Evolutionary conservation across 2,113 vertebrate species (phyloP), one percentile per base, ranked within the genome.

Genomic region (Neogobius melanostomus): DNA sequence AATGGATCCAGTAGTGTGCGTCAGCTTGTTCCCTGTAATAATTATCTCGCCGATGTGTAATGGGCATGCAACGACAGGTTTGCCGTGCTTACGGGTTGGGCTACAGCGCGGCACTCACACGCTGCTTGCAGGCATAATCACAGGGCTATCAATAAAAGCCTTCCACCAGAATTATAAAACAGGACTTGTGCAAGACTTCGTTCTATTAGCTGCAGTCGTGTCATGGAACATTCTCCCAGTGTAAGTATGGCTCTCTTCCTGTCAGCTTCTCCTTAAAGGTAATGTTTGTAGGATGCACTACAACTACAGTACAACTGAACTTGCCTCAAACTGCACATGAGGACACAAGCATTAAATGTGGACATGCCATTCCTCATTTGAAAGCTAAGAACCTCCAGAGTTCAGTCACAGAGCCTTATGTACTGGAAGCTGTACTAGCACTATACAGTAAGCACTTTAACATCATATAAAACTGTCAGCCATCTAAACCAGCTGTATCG

Each of bases 21-120:
- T 84, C 80, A 69, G 15, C 16, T 1, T 57, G 80, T 69, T 74
- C 69, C 68, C 64, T 45, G 43, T 62, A 56, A 83, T 87, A 85
- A 87, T 86, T 73, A 60, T 72, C 62, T 69, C 12, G 12, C 71
- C 54, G 69, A 69, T 11, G 56, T 79, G 71, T 76, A 65, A 82
- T 71, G 75, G 83, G 82, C 88, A 53, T 87, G 91, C 86, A 81
- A 60, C 48, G 82, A 88, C 90, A 92, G 75, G 88, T 79, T 89
- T 75, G 66, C 82, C 59, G 28, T 72, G 88, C 74, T 80, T 64
- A 76, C 42, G 84, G 91, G 90, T 79, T 88, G 86, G 89, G 87
- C 87, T 44, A 14, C 56, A 73, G 36, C 21, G 0, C 59, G 71
- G 68, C 52, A 69, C 44, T 78, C 68, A 75, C 82, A 82, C 69